phyloP scores from a whole-genome alignment of 2,113 vertebrate species.

The Platysternon megacephalum region DNA sequence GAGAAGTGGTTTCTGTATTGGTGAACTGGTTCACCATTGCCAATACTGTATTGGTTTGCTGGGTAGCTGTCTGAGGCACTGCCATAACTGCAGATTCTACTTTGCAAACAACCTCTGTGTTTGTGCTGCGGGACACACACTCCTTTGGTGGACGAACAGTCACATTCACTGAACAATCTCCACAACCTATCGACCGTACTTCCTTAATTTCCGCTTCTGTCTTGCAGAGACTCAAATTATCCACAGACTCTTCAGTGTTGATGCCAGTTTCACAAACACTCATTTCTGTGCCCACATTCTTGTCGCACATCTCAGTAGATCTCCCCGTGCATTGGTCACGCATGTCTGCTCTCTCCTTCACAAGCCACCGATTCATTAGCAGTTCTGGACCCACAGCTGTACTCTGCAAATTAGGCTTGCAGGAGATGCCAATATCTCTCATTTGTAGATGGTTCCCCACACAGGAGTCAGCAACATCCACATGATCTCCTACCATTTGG shows the following conservation, averaged over 20 bases:
- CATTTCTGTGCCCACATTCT: slow-evolving; percentile 78
- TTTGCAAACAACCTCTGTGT: slow-evolving; percentile 75
- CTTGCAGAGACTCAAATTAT: slow-evolving; percentile 36
- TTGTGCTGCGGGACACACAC: slow-evolving; percentile 71
- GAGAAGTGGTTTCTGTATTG: slow-evolving; percentile 73
- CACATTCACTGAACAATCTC: slow-evolving; percentile 88
- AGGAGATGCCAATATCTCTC: slow-evolving; percentile 77
- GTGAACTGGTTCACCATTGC: slow-evolving; percentile 80
- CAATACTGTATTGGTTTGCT: slow-evolving; percentile 81
- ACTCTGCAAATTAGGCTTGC: slow-evolving; percentile 71
- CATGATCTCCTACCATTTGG: slow-evolving; percentile 84
- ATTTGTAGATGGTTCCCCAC: slow-evolving; percentile 75
- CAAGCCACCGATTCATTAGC: slow-evolving; percentile 86
- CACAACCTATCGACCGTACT: slow-evolving; percentile 85
- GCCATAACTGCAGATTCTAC: slow-evolving; percentile 84
- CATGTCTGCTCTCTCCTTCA: slow-evolving; percentile 81
- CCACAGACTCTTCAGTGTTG: slow-evolving; percentile 82
- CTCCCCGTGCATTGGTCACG: slow-evolving; percentile 78
- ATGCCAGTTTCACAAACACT: slow-evolving; percentile 80
- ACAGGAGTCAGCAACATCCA: slow-evolving; percentile 74
- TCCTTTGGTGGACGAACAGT: slow-evolving; percentile 74
- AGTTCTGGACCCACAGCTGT: slow-evolving; percentile 81
- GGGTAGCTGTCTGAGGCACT: slow-evolving; percentile 74
- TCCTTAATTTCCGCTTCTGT: slow-evolving; percentile 36
- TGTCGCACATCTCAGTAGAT: slow-evolving; percentile 68